phyloP scores from a whole-genome alignment of 35 echinoderm and acorn worm species.

The Heliocidaris tuberculata region DNA sequence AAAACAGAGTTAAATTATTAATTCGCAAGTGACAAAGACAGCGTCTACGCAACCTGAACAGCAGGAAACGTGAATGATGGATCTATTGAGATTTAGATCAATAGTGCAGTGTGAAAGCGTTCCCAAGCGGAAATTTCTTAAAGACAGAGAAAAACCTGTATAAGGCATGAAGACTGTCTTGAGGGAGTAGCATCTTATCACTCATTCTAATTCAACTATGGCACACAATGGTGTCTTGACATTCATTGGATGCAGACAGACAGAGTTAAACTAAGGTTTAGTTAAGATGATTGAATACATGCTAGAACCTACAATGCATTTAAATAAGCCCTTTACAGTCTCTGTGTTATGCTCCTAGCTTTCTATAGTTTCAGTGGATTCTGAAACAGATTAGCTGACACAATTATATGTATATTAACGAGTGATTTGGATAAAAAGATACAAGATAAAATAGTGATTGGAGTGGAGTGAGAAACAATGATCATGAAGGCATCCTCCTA shows the following conservation, averaged over 20 bases:
- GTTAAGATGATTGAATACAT: neutral
- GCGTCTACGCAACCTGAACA: neutral
- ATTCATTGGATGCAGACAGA: neutral
- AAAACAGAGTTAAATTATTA: neutral
- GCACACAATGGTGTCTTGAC: neutral
- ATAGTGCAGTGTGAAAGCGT: neutral
- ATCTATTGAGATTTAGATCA: constrained; percentile 12
- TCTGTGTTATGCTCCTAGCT: neutral
- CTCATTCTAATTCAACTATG: neutral
- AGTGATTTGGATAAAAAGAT: neutral
- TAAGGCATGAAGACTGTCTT: neutral
- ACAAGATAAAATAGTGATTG: neutral
- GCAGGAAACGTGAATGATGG: neutral
- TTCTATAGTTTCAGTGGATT: neutral
- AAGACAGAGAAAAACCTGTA: neutral
- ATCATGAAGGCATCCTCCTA: neutral
- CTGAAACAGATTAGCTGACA: neutral
- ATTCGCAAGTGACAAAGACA: neutral
- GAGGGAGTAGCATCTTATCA: neutral
- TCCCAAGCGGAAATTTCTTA: neutral
- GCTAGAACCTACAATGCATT: neutral
- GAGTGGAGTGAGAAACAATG: neutral
- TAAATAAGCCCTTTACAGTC: neutral
- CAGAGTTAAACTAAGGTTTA: neutral
- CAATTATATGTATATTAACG: neutral